Conservation (phyloP, 2,888 invertebrate species). For the Lottia scabra region DNA sequence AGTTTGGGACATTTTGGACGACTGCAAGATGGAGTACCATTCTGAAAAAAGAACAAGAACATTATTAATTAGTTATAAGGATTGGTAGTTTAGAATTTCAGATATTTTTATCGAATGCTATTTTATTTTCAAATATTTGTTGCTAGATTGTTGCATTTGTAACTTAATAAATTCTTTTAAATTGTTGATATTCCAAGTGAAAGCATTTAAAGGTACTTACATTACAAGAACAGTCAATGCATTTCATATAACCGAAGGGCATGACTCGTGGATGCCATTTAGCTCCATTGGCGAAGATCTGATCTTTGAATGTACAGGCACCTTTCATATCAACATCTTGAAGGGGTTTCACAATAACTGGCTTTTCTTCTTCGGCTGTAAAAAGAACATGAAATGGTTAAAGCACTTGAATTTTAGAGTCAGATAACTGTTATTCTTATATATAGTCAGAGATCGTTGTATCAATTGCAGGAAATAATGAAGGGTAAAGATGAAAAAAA, state of each 20-base stretch:
- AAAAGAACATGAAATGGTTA: background rate
- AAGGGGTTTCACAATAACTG: constrained; percentile 22
- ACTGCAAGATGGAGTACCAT: constrained; percentile 24
- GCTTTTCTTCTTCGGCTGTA: background rate
- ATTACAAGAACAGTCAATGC: constrained; percentile 91
- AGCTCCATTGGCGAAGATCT: constrained; percentile 80
- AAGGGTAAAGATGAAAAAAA: too few species aligned
- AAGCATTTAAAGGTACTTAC: constrained; percentile 62
- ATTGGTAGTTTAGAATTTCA: background rate
- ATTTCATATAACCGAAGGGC: constrained; percentile 88
- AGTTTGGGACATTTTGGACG: constrained; percentile 26
- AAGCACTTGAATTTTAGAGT: too few species aligned
- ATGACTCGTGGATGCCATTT: constrained; percentile 91
- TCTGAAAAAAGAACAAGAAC: constrained; percentile 14
- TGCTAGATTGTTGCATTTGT: background rate
- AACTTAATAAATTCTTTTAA: background rate
- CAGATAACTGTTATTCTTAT: too few species aligned
- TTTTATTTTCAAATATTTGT: background rate
- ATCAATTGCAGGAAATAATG: too few species aligned
- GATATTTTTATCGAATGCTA: too few species aligned
- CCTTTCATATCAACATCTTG: constrained; percentile 32
- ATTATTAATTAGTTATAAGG: background rate
- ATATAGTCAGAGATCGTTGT: too few species aligned
- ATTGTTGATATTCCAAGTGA: too few species aligned
- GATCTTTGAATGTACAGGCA: constrained; percentile 76